phyloP scores from a whole-genome alignment of 1,140 invertebrate species.

The Notospermus geniculatus region DNA sequence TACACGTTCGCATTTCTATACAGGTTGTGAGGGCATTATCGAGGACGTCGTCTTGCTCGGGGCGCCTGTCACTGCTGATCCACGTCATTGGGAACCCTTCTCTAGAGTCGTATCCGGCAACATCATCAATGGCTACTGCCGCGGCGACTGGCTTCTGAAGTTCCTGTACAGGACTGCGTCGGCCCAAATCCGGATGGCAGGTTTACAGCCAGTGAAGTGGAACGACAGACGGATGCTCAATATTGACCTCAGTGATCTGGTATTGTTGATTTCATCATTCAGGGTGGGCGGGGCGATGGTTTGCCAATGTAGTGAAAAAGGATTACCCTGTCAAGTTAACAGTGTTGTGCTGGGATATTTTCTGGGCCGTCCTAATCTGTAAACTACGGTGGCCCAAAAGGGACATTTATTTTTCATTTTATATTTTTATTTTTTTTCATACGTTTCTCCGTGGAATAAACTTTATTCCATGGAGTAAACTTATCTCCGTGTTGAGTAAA shows the following conservation, averaged over 20 bases:
- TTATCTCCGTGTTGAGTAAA: too few relatives aligned
- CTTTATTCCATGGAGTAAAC: too few relatives aligned
- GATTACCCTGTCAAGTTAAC: background rate
- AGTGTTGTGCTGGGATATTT: background rate
- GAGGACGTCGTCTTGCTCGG: conserved; percentile 72
- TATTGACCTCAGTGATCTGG: conserved; percentile 65
- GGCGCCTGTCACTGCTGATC: conserved; percentile 63
- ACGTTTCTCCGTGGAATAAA: too few relatives aligned
- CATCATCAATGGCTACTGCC: conserved; percentile 69
- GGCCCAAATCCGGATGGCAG: conserved; percentile 62
- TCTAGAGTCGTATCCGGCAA: conserved; percentile 63
- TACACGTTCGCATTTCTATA: too few relatives aligned
- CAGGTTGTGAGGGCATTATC: conserved; percentile 64
- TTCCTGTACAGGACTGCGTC: conserved; percentile 68
- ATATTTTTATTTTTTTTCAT: too few relatives aligned
- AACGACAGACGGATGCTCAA: conserved; percentile 62
- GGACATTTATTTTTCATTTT: too few relatives aligned
- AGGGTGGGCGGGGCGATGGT: too few relatives aligned
- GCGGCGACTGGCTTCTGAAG: conserved; percentile 67
- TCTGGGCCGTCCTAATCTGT: background rate
- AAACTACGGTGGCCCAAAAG: too few relatives aligned
- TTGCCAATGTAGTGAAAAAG: background rate
- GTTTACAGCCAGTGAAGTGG: conserved; percentile 62
- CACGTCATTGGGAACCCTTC: conserved; percentile 62
- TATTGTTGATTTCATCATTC: conserved; percentile 40